Evolutionary conservation across 2,113 vertebrate genomes (phyloP), one percentile per base, ranked within the genome.

Genomic region (Pogona vitticeps): DNA sequence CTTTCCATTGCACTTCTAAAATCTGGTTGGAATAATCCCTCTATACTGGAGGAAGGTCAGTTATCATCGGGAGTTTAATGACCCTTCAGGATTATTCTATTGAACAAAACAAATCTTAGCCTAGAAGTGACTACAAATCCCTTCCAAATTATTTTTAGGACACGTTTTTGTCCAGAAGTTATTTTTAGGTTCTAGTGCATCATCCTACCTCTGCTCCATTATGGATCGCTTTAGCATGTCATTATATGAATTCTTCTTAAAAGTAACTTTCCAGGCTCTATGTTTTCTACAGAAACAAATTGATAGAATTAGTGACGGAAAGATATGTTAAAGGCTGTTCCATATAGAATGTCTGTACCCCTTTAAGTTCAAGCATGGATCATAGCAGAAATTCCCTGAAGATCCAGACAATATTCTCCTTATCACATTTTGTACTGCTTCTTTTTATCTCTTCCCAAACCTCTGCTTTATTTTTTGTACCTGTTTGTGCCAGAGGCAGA

Each of bases 1-100:
- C 77, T 78, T 88, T 88, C 40, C 65, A 42, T 75, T 80, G 33
- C 42, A n/a, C 42, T 88, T 46, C 61, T 65, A 79, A 84, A 78
- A 73, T 72, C n/a, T 31, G 23, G 58, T 63, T 86, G 31, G 28
- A 75, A 67, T 59, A 38, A 67, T 58, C 15, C 38, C 18, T 31
- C 33, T 42, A n/a, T 1, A n/a, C 20, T 76, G 1, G 17, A 10
- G 12, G 13, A 72, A 18, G 6, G 1, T 18, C 67, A 65, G 20
- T 72, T 79, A 46, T 52, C 38, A 86, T 58, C 3, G 28, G 20
- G 26, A 23, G 9, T 6, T 71, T 40, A 46, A 46, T 6, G 6
- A 28, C 15, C 31, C 46, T 26, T 71, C 2, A 23, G 36, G 17
- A 72, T 61, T n/a, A 20, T 59, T 18, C 40, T n/a, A n/a, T 42